Evolutionary conservation across 2,113 vertebrate genomes (phyloP).

Genomic region (Pimephales promelas): DNA sequence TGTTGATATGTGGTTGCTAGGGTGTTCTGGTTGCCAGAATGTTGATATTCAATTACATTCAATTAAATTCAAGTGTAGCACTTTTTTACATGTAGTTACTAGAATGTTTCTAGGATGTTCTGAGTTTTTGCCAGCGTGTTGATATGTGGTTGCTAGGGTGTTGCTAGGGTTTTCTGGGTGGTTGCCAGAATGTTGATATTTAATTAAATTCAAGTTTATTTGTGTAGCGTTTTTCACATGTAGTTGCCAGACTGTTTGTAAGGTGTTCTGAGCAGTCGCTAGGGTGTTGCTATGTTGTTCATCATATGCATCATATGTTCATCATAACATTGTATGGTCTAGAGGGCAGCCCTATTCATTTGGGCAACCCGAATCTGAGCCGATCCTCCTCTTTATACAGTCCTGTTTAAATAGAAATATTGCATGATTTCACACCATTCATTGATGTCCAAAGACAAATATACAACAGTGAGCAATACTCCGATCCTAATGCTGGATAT

Average conservation of each 20-base stretch:
- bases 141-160: not conserved
- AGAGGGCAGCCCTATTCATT: not conserved
- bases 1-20: not conserved
- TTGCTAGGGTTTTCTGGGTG: not conserved
- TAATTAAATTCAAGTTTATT: too few relatives aligned
- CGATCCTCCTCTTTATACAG: not conserved
- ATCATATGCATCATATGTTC: not conserved
- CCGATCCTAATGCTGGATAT: not conserved
- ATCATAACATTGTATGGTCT: not conserved
- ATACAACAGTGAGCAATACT: not conserved
- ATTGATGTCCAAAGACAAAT: not conserved
- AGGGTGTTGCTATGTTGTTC: not conserved
- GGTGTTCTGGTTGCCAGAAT: not conserved
- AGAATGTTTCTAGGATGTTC: not conserved
- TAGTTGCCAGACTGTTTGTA: not conserved
- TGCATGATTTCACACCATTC: not conserved
- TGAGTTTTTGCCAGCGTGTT: not conserved
- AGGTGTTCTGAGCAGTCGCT: not conserved
- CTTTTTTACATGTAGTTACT: not conserved
- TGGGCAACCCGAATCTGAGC: not conserved
- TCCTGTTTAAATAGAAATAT: not conserved
- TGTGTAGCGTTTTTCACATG: too few relatives aligned
- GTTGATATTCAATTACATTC: not conserved
- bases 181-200: not conserved
- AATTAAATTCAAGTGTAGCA: too few relatives aligned